Conservation (phyloP, 2,888 invertebrate genomes). For the Nebria salina region DNA sequence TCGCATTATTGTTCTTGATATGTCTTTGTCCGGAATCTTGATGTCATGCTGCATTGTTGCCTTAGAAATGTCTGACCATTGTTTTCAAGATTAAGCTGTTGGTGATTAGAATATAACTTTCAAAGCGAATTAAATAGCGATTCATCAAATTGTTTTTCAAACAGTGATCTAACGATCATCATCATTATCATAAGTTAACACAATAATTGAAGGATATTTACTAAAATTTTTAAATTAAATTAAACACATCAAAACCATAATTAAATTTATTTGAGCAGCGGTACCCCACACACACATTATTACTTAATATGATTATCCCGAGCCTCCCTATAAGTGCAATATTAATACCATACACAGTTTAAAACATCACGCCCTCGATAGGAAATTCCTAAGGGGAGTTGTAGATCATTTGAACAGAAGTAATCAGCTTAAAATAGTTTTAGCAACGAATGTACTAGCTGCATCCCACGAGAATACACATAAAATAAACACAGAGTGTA, state of each 20-base stretch:
- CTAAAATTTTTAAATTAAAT: background rate
- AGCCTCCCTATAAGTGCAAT: constrained; percentile 9
- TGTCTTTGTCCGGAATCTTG: constrained; percentile 7
- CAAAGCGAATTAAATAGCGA: background rate
- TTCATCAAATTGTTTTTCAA: background rate
- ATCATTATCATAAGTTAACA: background rate
- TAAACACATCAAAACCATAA: background rate
- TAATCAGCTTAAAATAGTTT: constrained; percentile 42
- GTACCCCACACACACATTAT: background rate
- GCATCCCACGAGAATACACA: constrained; percentile 52
- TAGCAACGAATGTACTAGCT: constrained; percentile 26
- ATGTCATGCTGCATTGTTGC: constrained; percentile 16
- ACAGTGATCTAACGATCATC: background rate
- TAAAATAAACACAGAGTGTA: constrained; percentile 55
- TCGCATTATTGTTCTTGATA: background rate
- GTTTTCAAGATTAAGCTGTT: background rate
- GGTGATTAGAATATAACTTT: background rate
- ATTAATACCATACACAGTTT: constrained; percentile 35
- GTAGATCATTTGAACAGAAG: constrained; percentile 26
- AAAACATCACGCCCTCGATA: constrained; percentile 24
- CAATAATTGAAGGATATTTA: too few relatives aligned
- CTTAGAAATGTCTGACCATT: background rate
- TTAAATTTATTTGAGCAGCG: background rate
- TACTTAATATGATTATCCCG: constrained; percentile 17
- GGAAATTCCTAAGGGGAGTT: constrained; percentile 19